Percentiles rank a stretch among this genome's conserved stretches.
Conservation (phyloP, 37 sponge, comb jelly and placozoan species). For the Petrosia ficiformis region DNA sequence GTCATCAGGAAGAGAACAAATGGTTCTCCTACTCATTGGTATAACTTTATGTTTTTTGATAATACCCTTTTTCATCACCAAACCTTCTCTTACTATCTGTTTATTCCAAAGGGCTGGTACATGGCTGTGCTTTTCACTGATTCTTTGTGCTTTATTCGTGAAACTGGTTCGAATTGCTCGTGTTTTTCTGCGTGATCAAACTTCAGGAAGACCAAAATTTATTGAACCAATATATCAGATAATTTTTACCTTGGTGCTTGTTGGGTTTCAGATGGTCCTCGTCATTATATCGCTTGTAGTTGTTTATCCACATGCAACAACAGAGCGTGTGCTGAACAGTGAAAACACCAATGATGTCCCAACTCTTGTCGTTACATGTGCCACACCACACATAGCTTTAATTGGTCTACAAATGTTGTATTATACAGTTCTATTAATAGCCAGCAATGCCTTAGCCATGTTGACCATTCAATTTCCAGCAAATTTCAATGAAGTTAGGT, state of each 20-base stretch:
- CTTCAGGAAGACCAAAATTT: too few species aligned
- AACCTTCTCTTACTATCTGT: slow-evolving; percentile 39
- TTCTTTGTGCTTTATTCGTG: slow-evolving; percentile 67
- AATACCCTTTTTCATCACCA: slow-evolving; percentile 38
- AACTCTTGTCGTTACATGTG: slow-evolving; percentile 29
- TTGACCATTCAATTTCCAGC: too few species aligned
- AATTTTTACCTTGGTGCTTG: slow-evolving; percentile 38
- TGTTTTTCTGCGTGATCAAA: slow-evolving; percentile 4
- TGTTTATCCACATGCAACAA: not conserved
- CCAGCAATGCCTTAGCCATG: too few species aligned
- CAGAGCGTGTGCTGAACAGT: not conserved
- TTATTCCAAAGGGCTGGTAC: slow-evolving; percentile 42
- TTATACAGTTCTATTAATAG: slow-evolving; percentile 38
- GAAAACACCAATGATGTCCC: slow-evolving; percentile 8
- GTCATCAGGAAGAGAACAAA: slow-evolving; percentile 83
- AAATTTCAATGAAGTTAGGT: too few species aligned
- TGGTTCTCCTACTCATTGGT: slow-evolving; percentile 57
- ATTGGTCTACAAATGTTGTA: slow-evolving; percentile 13
- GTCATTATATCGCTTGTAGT: slow-evolving; percentile 18
- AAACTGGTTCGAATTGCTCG: too few species aligned
- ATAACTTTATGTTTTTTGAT: slow-evolving; percentile 55
- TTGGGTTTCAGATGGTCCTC: slow-evolving; percentile 28
- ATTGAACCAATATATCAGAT: slow-evolving; percentile 37
- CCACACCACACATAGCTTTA: not conserved
- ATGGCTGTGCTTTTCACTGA: too few species aligned